Conservation (phyloP, 2,888 invertebrate genomes). For the Drosophila histrio region DNA sequence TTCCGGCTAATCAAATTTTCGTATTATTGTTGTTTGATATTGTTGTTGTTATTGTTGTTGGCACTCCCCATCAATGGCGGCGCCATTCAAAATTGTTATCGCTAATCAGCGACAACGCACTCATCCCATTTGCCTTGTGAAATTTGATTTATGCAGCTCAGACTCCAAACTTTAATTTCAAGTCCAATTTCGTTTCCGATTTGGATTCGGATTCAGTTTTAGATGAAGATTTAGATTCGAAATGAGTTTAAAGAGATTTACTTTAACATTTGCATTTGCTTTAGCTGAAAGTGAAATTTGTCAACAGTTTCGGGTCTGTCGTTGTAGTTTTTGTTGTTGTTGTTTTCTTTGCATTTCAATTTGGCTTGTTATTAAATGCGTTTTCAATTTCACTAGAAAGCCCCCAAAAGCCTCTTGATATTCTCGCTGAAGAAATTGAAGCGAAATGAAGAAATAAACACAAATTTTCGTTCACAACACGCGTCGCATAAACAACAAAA, state of each 20-base stretch:
- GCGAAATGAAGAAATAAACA: constrained; percentile 62
- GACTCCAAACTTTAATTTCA: constrained; percentile 6
- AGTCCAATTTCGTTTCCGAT: not conserved
- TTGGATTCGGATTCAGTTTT: not conserved
- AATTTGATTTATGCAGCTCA: constrained; percentile 38
- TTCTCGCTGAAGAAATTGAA: constrained; percentile 65
- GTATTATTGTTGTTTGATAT: constrained; percentile 17
- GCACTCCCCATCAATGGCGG: constrained; percentile 29
- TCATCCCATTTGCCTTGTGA: constrained; percentile 45
- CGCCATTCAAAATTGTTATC: constrained; percentile 45
- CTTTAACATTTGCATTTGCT: constrained; percentile 24
- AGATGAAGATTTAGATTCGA: constrained; percentile 10
- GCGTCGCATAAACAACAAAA: constrained; percentile 33
- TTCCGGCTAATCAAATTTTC: constrained; percentile 65
- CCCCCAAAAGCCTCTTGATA: constrained; percentile 60
- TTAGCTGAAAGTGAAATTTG: constrained; percentile 70
- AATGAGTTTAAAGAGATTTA: constrained; percentile 30
- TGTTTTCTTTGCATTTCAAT: constrained; percentile 42
- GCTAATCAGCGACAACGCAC: constrained; percentile 44
- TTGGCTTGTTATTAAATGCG: constrained; percentile 66
- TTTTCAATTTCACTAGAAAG: constrained; percentile 79
- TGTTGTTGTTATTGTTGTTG: constrained; percentile 17
- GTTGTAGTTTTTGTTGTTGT: constrained; percentile 8
- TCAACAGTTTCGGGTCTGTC: constrained; percentile 29
- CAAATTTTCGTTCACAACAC: constrained; percentile 41